Conservation (phyloP, 2,797 vertebrate species). For the Oreochromis mossambicus region DNA sequence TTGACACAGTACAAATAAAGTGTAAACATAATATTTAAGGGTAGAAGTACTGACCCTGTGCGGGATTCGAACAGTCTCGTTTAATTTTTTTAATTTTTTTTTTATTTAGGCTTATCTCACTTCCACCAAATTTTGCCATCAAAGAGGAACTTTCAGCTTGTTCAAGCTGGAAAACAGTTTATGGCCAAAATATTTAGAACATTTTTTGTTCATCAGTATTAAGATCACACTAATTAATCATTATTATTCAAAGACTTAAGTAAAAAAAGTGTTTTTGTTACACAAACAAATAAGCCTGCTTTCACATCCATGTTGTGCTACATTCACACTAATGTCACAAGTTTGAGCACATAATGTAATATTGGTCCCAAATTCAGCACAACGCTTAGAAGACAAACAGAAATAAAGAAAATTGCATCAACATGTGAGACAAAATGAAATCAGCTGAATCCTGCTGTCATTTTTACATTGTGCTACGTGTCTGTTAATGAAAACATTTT, state of each 20-base stretch:
- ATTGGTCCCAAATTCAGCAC: too few species aligned
- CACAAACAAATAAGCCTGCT: not conserved
- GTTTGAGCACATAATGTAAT: too few species aligned
- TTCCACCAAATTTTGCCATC: not conserved
- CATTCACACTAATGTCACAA: not conserved
- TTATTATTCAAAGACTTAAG: not conserved
- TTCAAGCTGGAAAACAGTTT: not conserved
- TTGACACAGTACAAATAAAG: not conserved
- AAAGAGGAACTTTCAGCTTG: not conserved
- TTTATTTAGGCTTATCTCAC: not conserved
- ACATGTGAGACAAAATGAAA: too few species aligned
- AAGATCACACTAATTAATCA: not conserved
- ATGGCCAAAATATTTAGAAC: not conserved
- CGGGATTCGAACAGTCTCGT: fast-evolving
- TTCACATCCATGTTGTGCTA: not conserved
- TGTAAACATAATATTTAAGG: not conserved
- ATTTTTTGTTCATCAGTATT: not conserved
- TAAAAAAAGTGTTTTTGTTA: not conserved
- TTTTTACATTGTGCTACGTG: too few species aligned
- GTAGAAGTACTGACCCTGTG: not conserved
- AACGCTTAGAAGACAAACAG: too few species aligned
- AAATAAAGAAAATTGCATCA: too few species aligned
- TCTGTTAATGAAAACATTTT: too few species aligned
- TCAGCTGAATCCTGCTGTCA: too few species aligned
- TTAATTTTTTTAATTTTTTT: not conserved